Evolutionary conservation across 2,888 invertebrate genomes (phyloP), one percentile per base, ranked within the genome.

Genomic region (Amiota minor): DNA sequence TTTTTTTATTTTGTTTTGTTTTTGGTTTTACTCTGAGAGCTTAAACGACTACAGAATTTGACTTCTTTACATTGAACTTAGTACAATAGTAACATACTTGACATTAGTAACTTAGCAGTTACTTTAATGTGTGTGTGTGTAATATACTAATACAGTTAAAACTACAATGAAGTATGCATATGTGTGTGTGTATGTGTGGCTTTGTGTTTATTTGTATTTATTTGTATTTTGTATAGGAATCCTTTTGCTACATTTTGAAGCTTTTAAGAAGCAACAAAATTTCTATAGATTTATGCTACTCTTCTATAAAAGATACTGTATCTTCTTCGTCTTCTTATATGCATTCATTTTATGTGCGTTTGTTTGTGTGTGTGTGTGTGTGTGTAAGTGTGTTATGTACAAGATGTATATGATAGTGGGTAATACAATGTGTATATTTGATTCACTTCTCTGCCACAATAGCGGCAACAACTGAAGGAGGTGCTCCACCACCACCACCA

Each of bases 11-110:
- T 53, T 4, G 0, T 53, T 53, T 53, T 4, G 18, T 9, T 62
- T 62, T 77, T 78, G 78, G 83, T 78, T 77, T 79, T 75, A 79
- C 64, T 76, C 75, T 76, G 74, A 35, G 35, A 81, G 79, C 86
- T 84, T 83, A 83, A 73, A 68, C 70, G 59, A 75, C 86, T 83
- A 83, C 71, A 77, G 83, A 83, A 83, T 83, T 83, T 83, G 83
- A 83, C 83, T 86, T 82, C 80, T 82, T 83, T 83, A 75, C 86
- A 75, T 82, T 76, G 78, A 56, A 46, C 59, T 70, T 70, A 59
- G 45, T 55, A 47, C 55, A 53, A 46, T 55, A 35, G 49, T 35
- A 59, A 59, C n/a, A 59, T 3, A 20, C 20, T 20, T 56, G 56
- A 56, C 16, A 16, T 18, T 16, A 56, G 16, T 70, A 79, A 75